A percentile compares a stretch with the other conserved stretches of the same genome.
phyloP scores from a whole-genome alignment of 2,797 vertebrate genomes.

The Scomberomorus guttatus region DNA sequence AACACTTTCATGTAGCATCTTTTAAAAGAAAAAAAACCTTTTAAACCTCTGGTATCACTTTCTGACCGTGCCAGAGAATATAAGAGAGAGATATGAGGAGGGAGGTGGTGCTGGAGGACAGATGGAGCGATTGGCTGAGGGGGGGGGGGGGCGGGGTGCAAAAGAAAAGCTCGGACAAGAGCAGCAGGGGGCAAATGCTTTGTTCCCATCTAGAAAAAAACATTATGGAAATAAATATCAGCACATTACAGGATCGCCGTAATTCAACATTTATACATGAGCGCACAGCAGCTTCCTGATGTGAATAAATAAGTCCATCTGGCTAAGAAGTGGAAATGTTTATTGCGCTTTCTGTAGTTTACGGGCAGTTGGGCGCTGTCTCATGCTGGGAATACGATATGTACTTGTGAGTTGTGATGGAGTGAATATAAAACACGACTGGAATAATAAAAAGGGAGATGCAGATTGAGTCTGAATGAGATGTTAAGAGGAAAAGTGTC shows the following conservation, averaged over 20 bases:
- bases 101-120: constrained; percentile 12
- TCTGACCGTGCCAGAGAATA: not conserved
- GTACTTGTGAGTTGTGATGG: not conserved
- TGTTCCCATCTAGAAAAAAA: constrained; percentile 33
- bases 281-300: constrained; percentile 8
- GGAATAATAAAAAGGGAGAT: not conserved
- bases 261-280: constrained; percentile 33
- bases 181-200: constrained; percentile 41
- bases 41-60: constrained; percentile 23
- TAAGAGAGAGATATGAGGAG: not conserved
- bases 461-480: not conserved
- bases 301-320: constrained; percentile 21
- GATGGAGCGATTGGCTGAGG: constrained; percentile 40
- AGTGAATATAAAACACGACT: constrained; percentile 2
- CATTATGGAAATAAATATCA: constrained; percentile 52
- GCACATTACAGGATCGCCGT: constrained; percentile 11
- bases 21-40: constrained; percentile 6
- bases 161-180: constrained; percentile 22
- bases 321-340: constrained; percentile 17
- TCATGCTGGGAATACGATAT: not conserved
- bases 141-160: not conserved
- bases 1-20: constrained; percentile 25
- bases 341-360: not conserved
- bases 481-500: not conserved
- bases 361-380: not conserved